These are phyloP conservation scores for Drosophila nigricruria DNA, from an alignment of 2,888 invertebrate species.

Conservation along the genomic window DNA sequence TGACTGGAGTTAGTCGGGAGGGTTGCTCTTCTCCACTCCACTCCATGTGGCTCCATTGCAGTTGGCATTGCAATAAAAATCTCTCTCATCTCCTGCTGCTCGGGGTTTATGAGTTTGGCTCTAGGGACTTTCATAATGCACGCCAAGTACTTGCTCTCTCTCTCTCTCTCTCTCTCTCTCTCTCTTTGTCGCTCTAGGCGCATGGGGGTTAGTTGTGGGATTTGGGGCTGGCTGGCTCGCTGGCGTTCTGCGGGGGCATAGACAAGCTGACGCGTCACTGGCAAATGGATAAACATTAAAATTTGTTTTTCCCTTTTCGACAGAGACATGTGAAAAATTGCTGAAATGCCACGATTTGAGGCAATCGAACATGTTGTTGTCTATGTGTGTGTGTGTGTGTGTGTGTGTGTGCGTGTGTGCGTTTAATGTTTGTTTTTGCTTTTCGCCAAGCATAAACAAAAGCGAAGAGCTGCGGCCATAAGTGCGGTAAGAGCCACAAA, in stretches of 20 bases:
- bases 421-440: constrained; percentile 58
- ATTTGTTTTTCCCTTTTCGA: constrained; percentile 44
- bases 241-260: constrained; percentile 8
- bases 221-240: constrained; percentile 1
- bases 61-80: constrained; percentile 56
- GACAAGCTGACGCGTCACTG: constrained; percentile 45
- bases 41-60: neutral
- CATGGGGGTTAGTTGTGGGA: constrained; percentile 7
- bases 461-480: constrained; percentile 46
- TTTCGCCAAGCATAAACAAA: constrained; percentile 73
- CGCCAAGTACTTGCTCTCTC: constrained; percentile 25
- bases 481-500: constrained; percentile 60
- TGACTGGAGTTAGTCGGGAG: constrained; percentile 19
- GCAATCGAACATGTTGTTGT: constrained; percentile 66
- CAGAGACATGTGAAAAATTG: constrained; percentile 63
- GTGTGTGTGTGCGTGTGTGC: constrained; percentile 21
- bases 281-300: constrained; percentile 58
- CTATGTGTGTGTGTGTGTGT: constrained; percentile 9
- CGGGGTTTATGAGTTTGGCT: constrained; percentile 25
- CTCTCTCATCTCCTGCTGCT: constrained; percentile 26
- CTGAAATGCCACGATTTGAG: constrained; percentile 63
- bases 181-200: neutral
- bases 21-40: neutral
- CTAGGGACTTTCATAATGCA: constrained; percentile 60
- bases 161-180: neutral